Evolutionary conservation across 2,113 vertebrate species (phyloP).

Genomic region (Platichthys stellatus): DNA sequence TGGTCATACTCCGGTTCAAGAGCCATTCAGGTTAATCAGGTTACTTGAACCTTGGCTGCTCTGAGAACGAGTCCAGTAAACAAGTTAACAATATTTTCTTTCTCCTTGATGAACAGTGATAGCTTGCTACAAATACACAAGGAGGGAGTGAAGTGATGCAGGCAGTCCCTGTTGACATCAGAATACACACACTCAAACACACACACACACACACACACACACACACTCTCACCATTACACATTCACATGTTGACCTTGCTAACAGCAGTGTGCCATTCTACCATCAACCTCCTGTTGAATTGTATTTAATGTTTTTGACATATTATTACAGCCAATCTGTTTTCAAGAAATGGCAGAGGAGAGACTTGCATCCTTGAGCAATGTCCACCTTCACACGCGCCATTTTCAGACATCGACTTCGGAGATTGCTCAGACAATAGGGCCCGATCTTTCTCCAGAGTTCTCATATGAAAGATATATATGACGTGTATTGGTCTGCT

Average conservation of each 20-base stretch:
- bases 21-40: conserved; percentile 19
- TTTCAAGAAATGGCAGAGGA: too few relatives aligned
- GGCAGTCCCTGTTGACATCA: not conserved
- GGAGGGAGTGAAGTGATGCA: not conserved
- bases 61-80: conserved; percentile 15
- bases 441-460: too few relatives aligned
- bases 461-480: too few relatives aligned
- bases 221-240: not conserved
- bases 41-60: not conserved
- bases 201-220: not conserved
- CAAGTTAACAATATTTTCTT: not conserved
- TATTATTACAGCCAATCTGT: not conserved
- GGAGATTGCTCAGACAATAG: too few relatives aligned
- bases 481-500: too few relatives aligned
- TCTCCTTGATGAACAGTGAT: not conserved
- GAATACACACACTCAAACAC: not conserved
- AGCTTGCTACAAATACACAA: not conserved
- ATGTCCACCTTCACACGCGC: too few relatives aligned
- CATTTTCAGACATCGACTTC: too few relatives aligned
- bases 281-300: too few relatives aligned
- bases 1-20: conserved; percentile 4
- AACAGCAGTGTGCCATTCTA: too few relatives aligned
- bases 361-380: too few relatives aligned
- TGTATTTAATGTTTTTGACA: not conserved
- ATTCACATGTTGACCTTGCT: not conserved